Conservation (phyloP, 2,113 vertebrate genomes). For the Rhegmatorhina hoffmannsi region DNA sequence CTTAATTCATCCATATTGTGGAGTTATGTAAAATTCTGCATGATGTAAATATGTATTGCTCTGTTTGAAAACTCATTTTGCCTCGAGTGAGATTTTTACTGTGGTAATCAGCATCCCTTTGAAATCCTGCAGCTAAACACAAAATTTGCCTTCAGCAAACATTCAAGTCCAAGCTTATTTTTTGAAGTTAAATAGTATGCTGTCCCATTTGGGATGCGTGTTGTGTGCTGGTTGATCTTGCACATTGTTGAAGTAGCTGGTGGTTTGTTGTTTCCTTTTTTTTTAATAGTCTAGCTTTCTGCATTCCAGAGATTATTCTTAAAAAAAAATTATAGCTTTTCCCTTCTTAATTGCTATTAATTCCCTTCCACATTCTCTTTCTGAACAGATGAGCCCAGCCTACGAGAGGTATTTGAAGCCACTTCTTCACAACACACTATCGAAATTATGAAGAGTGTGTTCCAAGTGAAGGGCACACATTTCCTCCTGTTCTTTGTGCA, state of each 20-base stretch:
- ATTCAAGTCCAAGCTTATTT: neutral
- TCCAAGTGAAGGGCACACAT: neutral
- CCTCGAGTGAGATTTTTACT: constrained; percentile 25
- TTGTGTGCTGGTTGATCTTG: neutral
- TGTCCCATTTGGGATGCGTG: neutral
- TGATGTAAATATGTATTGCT: neutral
- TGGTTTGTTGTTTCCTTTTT: neutral
- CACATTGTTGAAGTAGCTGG: neutral
- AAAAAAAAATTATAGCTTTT: neutral
- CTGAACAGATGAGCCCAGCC: constrained; percentile 71
- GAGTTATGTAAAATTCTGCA: neutral
- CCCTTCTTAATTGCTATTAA: neutral
- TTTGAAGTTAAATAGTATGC: neutral
- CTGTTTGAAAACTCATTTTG: constrained; percentile 26
- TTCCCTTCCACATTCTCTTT: constrained; percentile 30
- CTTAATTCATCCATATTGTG: neutral
- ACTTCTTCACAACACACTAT: constrained; percentile 66
- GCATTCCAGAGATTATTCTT: neutral
- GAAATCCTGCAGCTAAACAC: constrained; percentile 20
- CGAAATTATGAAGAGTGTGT: constrained; percentile 67
- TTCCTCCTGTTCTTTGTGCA: neutral
- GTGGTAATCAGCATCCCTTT: neutral
- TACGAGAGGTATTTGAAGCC: constrained; percentile 79
- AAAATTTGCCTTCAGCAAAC: constrained; percentile 20
- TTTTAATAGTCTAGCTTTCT: neutral